Percentiles rank a stretch among this genome's conserved stretches.
Conservation (phyloP, 2,888 invertebrate genomes). For the Ophion ellenae region DNA sequence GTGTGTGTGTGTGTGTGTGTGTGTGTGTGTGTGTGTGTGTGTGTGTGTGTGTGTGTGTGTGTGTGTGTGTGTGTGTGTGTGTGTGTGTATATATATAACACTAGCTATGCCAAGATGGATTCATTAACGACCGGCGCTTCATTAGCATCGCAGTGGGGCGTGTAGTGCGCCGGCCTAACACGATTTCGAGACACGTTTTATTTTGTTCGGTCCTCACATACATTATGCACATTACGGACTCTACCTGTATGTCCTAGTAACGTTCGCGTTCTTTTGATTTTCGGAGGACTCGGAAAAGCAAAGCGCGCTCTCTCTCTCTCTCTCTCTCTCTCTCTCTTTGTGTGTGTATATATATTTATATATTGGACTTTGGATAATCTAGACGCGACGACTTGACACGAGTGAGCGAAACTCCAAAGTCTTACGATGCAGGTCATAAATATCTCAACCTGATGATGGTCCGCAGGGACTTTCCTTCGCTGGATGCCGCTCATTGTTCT, state of each 20-base stretch:
- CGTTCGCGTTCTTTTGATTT: constrained; percentile 13
- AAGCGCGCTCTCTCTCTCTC: neutral
- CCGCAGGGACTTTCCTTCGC: constrained; percentile 27
- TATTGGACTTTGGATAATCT: constrained; percentile 40
- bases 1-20: neutral
- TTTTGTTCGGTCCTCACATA: constrained; percentile 40
- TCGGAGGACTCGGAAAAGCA: neutral
- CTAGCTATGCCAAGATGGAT: constrained; percentile 71
- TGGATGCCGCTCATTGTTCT: constrained; percentile 56
- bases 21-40: too few relatives aligned
- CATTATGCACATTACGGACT: neutral
- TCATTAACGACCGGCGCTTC: constrained; percentile 79
- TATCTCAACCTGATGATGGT: constrained; percentile 66
- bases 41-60: too few relatives aligned
- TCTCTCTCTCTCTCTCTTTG: neutral
- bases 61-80: neutral
- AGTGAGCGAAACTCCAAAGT: constrained; percentile 69
- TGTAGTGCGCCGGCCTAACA: constrained; percentile 39
- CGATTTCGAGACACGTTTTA: constrained; percentile 50
- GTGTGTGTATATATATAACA: neutral
- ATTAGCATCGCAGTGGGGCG: constrained; percentile 76
- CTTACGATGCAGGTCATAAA: constrained; percentile 72
- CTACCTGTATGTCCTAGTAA: neutral
- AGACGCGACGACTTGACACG: constrained; percentile 50
- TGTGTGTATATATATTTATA: neutral